Percentiles rank a stretch among this genome's conserved stretches.
Evolutionary conservation across 2,797 vertebrate genomes (phyloP).

Genomic region (Anisognathus igniventris): DNA sequence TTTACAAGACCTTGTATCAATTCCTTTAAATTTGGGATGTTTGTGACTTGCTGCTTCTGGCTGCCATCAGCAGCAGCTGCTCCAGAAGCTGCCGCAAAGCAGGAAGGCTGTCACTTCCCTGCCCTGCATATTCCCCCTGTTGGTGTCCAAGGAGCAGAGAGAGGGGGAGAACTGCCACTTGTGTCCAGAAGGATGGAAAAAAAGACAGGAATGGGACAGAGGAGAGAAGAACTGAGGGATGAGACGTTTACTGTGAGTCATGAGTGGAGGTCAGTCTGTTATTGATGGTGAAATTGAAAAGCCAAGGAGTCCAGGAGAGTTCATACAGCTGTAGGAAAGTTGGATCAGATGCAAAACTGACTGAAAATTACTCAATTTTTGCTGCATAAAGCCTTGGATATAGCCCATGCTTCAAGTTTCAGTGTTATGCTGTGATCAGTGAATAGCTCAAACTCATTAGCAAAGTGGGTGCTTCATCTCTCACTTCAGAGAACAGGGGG

Average conservation of each 20-base stretch:
- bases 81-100: neutral
- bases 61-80: neutral
- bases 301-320: neutral
- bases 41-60: neutral
- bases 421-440: fast-evolving
- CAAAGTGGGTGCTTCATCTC: neutral
- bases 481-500: neutral
- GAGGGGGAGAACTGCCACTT: neutral
- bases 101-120: fast-evolving
- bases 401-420: neutral
- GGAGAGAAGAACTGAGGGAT: neutral
- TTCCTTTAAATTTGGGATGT: neutral
- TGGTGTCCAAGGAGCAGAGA: neutral
- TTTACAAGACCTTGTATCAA: neutral
- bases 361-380: neutral
- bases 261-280: neutral
- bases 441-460: neutral
- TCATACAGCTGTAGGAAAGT: fast-evolving
- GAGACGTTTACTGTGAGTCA: neutral
- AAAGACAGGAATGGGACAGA: neutral
- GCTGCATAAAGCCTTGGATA: neutral
- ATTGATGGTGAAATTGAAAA: neutral
- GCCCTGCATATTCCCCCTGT: neutral
- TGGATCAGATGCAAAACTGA: neutral
- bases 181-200: neutral